Conservation (phyloP, 2,888 invertebrate genomes). For the Ischnura elegans region DNA sequence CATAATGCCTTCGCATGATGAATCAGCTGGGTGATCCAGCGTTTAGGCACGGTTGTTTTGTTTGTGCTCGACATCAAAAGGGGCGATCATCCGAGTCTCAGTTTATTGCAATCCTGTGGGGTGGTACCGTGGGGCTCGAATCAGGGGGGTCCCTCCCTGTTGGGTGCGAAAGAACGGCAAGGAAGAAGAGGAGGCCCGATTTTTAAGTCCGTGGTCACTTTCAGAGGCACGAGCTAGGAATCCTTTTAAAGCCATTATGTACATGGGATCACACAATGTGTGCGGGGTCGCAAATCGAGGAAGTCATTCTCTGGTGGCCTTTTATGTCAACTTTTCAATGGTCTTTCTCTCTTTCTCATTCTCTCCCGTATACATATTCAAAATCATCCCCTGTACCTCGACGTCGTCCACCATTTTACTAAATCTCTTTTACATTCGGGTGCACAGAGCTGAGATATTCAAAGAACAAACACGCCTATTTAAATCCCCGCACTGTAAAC, state of each 20-base stretch:
- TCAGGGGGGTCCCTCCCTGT: neutral
- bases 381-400: neutral
- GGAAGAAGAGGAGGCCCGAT: too few relatives aligned
- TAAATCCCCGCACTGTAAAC: neutral
- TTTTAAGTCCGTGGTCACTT: slow-evolving; percentile 6
- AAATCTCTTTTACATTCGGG: slow-evolving; percentile 28
- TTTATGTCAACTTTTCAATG: slow-evolving; percentile 27
- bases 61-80: neutral
- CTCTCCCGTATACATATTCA: neutral
- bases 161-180: neutral
- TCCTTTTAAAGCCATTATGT: slow-evolving; percentile 19
- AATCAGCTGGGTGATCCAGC: neutral
- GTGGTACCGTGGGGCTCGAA: too few relatives aligned
- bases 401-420: neutral
- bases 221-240: neutral
- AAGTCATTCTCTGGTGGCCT: neutral
- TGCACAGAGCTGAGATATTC: neutral
- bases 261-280: neutral
- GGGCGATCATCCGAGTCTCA: neutral
- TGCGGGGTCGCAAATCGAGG: slow-evolving; percentile 21
- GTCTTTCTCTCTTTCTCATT: neutral
- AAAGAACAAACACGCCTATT: slow-evolving; percentile 25
- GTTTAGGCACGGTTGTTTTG: neutral
- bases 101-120: neutral
- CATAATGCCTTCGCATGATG: neutral